phyloP scores from a whole-genome alignment of 2,888 invertebrate genomes.

The Hedychridium roseum region DNA sequence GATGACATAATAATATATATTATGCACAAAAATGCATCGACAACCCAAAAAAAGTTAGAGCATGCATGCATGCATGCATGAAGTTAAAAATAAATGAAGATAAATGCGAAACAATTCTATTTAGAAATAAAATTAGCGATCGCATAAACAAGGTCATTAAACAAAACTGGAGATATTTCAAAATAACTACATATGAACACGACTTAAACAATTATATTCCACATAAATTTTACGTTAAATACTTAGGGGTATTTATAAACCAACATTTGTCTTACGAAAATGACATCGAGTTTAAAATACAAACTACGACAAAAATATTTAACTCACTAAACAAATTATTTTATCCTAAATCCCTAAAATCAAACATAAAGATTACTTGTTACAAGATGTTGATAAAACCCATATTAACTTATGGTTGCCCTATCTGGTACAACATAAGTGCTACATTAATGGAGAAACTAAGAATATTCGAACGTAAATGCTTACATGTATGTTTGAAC shows the following conservation, averaged over 20 bases:
- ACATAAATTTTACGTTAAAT: background rate
- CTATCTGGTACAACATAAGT: constrained; percentile 11
- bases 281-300: background rate
- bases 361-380: background rate
- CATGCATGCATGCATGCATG: background rate
- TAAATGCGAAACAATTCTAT: background rate
- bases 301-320: background rate
- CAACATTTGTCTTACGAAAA: background rate
- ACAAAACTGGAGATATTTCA: background rate
- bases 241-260: background rate
- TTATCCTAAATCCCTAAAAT: background rate
- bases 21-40: background rate
- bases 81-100: background rate
- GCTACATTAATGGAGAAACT: constrained; percentile 11
- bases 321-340: background rate
- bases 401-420: background rate
- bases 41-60: background rate
- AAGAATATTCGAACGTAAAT: constrained; percentile 16
- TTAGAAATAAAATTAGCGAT: background rate
- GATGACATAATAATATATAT: constrained; percentile 11
- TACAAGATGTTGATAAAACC: background rate
- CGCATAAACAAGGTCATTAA: background rate
- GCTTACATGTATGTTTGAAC: constrained; percentile 4
- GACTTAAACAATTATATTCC: background rate
- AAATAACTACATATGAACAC: background rate